Base-by-base conservation (phyloP, 2,113 vertebrate species). In the Chinchilla lanigera region DNA sequence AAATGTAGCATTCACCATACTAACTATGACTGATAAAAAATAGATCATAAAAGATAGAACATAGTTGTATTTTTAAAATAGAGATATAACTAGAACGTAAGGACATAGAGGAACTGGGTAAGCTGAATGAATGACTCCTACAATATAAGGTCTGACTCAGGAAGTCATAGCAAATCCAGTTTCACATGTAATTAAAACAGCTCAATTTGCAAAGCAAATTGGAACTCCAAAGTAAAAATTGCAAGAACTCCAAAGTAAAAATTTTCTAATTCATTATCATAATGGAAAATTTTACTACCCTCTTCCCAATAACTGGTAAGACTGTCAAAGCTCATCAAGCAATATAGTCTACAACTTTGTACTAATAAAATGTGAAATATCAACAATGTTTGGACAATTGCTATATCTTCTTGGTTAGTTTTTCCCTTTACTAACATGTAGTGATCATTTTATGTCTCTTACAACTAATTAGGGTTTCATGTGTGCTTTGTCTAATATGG, bases 191-290 rank as follows among this genome's bases (percentile, higher is more conserved):
- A 11, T 41, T 38, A 94, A 82, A 60, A 58, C 44, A 93, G 14
- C 19, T 93, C 81, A 95, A 93, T 81, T 90, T 44, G 35, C 67
- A 90, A 96, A 93, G 28, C 54, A 92, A 92, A 60, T 26, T n/a
- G n/a, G n/a, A n/a, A n/a, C n/a, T n/a, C n/a, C n/a, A n/a, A n/a
- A n/a, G n/a, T n/a, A n/a, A n/a, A n/a, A n/a, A 69, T 69, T 33
- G 13, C 9, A 83, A 96, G 38, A 89, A 65, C 7, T 78, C 24
- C 77, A 17, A 67, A 81, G 7, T 6, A 86, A 30, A 22, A 41
- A 75, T 81, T 65, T 89, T 65, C 63, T 86, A 86, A 93, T 50
- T 81, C 10, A 90, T 20, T 73, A 65, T 35, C 47, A 73, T 44
- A 56, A 85, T 81, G 17, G 38, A 26, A 95, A 69, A 69, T 69